Base-by-base conservation (phyloP, 2,888 invertebrate species). In the Ptychoptera albimana region DNA sequence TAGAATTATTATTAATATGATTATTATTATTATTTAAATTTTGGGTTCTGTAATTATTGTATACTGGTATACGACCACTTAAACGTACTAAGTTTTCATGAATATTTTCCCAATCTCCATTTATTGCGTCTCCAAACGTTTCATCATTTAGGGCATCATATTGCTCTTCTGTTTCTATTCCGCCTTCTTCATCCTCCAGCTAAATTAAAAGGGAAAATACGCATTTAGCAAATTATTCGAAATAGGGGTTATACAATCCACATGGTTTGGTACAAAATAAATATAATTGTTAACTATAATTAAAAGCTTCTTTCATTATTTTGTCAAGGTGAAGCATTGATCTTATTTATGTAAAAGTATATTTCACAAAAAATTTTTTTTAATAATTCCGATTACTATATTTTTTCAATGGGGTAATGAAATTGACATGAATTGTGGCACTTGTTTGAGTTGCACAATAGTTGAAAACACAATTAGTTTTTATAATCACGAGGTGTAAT, bases 121-220 rank as follows among this genome's bases (percentile, higher is more conserved):
- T 70, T 57, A 78, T 79, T 51, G 77, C 80, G 43, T 78, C 77
- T 23, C 91, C 91, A 63, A 92, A 92, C 0, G 92, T 92, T 66
- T 91, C 91, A 65, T 91, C 85, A 55, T 92, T 92, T 50, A 89
- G 74, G 1, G 88, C 88, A 69, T 92, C 89, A 64, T 88, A 89
- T 57, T 87, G 87, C 50, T 86, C 87, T 55, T 83, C 84, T 4
- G 77, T 76, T 55, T 77, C 77, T 52, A 80, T 78, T 43, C 61
- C 62, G 45, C 60, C 59, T 42, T 56, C 56, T 43, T 55, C 60
- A 54, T 63, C 60, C 40, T 63, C 63, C 55, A 61, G 50, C 52
- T 55, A 47, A 48, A 42, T n/a, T 37, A 48, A 38, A 16, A 13
- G 9, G 9, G 11, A 37, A 16, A 15, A 8, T 36, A 16, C 10